Evolutionary conservation across 2,888 invertebrate species (phyloP).

Genomic region (Cartodere bifasciata): DNA sequence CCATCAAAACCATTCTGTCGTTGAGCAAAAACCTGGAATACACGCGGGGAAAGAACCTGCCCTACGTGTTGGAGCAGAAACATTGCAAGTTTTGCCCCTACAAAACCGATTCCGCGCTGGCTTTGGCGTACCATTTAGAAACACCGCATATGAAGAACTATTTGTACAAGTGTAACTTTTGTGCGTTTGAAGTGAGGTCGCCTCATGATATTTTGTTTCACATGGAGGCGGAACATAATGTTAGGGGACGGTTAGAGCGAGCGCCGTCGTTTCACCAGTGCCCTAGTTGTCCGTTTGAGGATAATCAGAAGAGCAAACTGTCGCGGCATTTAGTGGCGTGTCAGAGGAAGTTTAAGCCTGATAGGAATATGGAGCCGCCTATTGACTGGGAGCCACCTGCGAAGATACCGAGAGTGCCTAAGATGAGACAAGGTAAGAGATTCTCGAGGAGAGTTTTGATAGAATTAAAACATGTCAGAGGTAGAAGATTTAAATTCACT

Average conservation of each 20-base stretch:
- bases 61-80: conserved; percentile 59
- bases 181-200: conserved; percentile 44
- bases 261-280: conserved; percentile 84
- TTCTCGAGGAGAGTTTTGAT: too few species aligned
- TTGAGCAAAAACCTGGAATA: conserved; percentile 74
- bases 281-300: conserved; percentile 87
- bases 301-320: conserved; percentile 83
- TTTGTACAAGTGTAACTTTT: conserved; percentile 57
- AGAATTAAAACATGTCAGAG: too few species aligned
- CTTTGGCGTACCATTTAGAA: conserved; percentile 77
- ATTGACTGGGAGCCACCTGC: conserved; percentile 89
- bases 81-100: conserved; percentile 84
- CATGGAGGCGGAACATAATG: conserved; percentile 82
- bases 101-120: conserved; percentile 73
- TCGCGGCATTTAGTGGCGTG: conserved; percentile 80
- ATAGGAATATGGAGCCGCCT: conserved; percentile 74
- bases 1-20: conserved; percentile 68
- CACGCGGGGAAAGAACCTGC: conserved; percentile 75
- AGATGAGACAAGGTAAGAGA: conserved; percentile 32
- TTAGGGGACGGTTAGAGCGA: conserved; percentile 69
- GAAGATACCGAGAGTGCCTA: conserved; percentile 67
- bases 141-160: conserved; percentile 85
- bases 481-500: too few species aligned
- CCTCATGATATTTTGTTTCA: conserved; percentile 83
- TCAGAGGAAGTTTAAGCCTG: conserved; percentile 79